phyloP scores from a whole-genome alignment of 2,113 vertebrate genomes.

The Aphyosemion australe region DNA sequence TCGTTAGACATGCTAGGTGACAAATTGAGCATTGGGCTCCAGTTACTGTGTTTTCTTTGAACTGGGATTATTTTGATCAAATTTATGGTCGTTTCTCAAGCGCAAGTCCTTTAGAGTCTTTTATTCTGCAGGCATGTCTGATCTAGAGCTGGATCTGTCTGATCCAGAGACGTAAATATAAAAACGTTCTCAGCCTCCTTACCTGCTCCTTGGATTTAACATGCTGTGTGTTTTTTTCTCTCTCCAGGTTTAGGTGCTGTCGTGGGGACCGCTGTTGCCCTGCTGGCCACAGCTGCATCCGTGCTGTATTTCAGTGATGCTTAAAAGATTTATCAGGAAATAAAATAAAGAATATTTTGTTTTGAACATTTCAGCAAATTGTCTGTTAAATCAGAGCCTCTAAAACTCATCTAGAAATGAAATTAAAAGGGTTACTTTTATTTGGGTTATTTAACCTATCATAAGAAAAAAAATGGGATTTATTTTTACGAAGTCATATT shows the following conservation, averaged over 20 bases:
- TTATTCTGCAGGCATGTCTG: not conserved
- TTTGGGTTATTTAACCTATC: too few species aligned
- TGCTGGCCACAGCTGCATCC: conserved; percentile 73
- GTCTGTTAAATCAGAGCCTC: conserved; percentile 3
- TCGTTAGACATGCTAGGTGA: not conserved
- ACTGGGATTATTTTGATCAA: not conserved
- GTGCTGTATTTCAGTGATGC: conserved; percentile 73
- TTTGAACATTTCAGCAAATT: conserved; percentile 6
- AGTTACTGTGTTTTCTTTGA: not conserved
- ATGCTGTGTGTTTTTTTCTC: conserved; percentile 1
- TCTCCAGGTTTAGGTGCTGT: conserved; percentile 61
- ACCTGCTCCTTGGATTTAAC: not conserved
- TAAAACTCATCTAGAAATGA: not conserved
- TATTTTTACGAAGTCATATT: too few species aligned
- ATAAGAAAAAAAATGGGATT: too few species aligned
- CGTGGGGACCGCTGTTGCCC: conserved; percentile 63
- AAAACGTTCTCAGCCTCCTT: too few species aligned
- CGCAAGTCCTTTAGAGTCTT: not conserved
- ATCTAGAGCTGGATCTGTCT: not conserved
- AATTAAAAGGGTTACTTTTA: too few species aligned
- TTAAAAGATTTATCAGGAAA: not conserved
- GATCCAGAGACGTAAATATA: too few species aligned
- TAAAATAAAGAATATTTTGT: conserved; percentile 30
- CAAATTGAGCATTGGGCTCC: not conserved
- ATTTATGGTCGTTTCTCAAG: not conserved